Evolutionary conservation across 2,888 invertebrate species (phyloP).

Genomic region (Carcina quercana): DNA sequence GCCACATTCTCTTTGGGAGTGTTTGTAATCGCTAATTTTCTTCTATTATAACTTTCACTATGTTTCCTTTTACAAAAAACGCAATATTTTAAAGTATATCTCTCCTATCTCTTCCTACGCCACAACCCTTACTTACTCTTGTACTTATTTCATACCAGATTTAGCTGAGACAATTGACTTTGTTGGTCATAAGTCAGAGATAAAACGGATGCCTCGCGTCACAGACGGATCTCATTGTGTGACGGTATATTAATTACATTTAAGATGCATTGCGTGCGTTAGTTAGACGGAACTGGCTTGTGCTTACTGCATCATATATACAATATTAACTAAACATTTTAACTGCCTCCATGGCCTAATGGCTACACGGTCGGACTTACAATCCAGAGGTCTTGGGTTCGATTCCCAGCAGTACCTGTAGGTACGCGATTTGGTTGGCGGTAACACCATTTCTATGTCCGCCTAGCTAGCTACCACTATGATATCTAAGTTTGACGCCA

Average conservation of each 20-base stretch:
- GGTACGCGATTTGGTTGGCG: no score
- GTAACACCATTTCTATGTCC: background rate
- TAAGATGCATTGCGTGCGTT: conserved; percentile 32
- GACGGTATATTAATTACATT: conserved; percentile 51
- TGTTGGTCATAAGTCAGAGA: conserved; percentile 56
- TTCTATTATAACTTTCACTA: no score
- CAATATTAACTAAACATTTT: no score
- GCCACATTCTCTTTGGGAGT: no score
- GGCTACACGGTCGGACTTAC: background rate
- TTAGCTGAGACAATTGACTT: conserved; percentile 66
- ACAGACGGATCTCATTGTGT: conserved; percentile 40
- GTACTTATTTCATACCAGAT: conserved; percentile 47
- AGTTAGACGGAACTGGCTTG: no score
- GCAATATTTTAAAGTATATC: no score
- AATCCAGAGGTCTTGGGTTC: background rate
- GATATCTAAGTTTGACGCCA: no score
- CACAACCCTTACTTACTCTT: conserved; percentile 9
- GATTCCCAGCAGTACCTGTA: no score
- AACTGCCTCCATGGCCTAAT: background rate
- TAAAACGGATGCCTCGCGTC: conserved; percentile 62
- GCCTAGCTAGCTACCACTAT: background rate
- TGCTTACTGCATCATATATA: no score
- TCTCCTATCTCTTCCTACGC: conserved; percentile 7
- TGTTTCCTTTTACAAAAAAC: no score
- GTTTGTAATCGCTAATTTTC: no score